A percentile compares a stretch with the other conserved stretches of the same genome.
phyloP scores from a whole-genome alignment of 2,888 invertebrate species.

The Netelia inedita region DNA sequence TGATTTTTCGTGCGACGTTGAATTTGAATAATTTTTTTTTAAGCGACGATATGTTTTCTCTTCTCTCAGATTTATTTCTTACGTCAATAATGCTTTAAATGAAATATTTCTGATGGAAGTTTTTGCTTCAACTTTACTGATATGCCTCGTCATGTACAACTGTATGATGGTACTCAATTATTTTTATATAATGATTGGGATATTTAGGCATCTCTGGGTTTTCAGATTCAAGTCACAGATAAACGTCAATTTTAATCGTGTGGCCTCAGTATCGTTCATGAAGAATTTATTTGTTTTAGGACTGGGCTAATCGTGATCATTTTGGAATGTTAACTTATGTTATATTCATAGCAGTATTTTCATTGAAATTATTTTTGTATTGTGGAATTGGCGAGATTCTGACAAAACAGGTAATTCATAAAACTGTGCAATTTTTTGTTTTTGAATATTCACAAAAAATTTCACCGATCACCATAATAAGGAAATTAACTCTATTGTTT shows the following conservation, averaged over 20 bases:
- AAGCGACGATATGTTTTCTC: background rate
- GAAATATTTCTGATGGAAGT: slow-evolving; percentile 79
- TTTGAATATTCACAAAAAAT: background rate
- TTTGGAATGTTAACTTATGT: slow-evolving; percentile 27
- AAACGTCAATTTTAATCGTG: too few species aligned
- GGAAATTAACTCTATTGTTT: too few species aligned
- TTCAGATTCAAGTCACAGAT: too few species aligned
- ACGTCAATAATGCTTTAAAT: slow-evolving; percentile 68
- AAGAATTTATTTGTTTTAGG: slow-evolving; percentile 40
- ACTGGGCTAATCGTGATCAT: slow-evolving; percentile 3
- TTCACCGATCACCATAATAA: too few species aligned
- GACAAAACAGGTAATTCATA: slow-evolving; percentile 26
- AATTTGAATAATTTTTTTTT: background rate
- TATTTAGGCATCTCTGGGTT: too few species aligned
- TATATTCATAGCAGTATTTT: background rate
- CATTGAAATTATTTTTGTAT: slow-evolving; percentile 42
- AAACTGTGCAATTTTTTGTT: background rate
- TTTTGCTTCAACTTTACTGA: slow-evolving; percentile 77
- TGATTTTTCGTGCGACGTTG: too few species aligned
- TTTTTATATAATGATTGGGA: background rate
- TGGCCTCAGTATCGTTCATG: background rate
- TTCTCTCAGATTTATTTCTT: slow-evolving; percentile 68
- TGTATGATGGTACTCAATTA: slow-evolving; percentile 75
- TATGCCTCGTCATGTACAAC: slow-evolving; percentile 79
- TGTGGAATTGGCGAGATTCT: slow-evolving; percentile 42